Conservation (phyloP, 2,113 vertebrate genomes). For the Glaucidium brasilianum region DNA sequence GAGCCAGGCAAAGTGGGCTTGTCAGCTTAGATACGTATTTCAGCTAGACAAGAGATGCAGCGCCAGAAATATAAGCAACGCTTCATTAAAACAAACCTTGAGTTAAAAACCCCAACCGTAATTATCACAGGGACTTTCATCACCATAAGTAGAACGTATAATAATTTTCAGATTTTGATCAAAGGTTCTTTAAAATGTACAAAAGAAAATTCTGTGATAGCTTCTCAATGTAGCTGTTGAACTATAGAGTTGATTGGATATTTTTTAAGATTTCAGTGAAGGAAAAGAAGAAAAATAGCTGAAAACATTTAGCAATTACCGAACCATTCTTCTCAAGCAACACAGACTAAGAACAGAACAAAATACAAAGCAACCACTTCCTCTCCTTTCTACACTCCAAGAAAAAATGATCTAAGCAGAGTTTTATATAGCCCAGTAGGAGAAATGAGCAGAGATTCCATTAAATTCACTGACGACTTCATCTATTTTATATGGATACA, state of each 20-base stretch:
- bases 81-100: not conserved
- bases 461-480: not conserved
- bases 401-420: not conserved
- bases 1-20: not conserved
- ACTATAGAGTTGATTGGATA: not conserved
- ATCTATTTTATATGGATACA: not conserved
- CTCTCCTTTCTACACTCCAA: not conserved
- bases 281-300: not conserved
- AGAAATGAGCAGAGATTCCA: not conserved
- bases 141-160: not conserved
- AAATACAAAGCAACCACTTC: not conserved
- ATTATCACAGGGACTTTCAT: not conserved
- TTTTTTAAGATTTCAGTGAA: not conserved
- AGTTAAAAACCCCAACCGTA: not conserved
- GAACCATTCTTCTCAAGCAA: not conserved
- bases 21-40: not conserved
- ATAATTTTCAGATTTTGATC: not conserved
- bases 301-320: constrained; percentile 4
- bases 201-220: not conserved
- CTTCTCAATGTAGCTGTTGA: not conserved
- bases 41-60: not conserved
- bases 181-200: not conserved
- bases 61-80: not conserved
- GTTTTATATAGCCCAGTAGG: not conserved
- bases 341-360: not conserved